These are phyloP conservation scores for Kuschelorhynchus macadamiae DNA, from an alignment of 2,888 invertebrate species.

Conservation along the genomic window DNA sequence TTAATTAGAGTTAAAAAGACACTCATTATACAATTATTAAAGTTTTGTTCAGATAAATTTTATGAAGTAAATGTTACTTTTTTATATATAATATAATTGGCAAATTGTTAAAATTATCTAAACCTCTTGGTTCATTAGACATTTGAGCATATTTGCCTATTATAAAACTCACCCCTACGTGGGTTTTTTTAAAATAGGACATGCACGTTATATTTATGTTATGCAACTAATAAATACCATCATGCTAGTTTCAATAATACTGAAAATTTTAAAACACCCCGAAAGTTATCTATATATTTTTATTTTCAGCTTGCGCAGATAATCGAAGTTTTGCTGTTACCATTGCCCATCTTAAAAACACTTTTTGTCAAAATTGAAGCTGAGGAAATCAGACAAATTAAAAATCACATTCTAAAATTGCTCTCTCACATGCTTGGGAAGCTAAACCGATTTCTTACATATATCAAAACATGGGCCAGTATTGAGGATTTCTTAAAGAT, in stretches of 20 bases:
- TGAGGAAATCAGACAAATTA: constrained; percentile 63
- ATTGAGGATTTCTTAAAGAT: constrained; percentile 52
- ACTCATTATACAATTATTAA: too few relatives aligned
- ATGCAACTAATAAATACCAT: too few relatives aligned
- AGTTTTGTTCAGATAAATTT: background rate
- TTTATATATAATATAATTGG: background rate
- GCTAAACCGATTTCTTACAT: constrained; percentile 52
- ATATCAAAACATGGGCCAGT: constrained; percentile 45
- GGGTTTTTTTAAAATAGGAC: too few relatives aligned
- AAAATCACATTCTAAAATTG: constrained; percentile 67
- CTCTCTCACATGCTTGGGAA: constrained; percentile 57
- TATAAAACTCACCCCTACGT: too few relatives aligned
- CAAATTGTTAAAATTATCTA: background rate
- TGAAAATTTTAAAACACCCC: too few relatives aligned
- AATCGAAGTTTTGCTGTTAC: constrained; percentile 61
- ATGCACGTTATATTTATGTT: too few relatives aligned
- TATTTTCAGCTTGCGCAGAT: constrained; percentile 61
- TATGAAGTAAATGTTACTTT: too few relatives aligned
- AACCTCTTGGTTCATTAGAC: background rate
- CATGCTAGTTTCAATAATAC: too few relatives aligned
- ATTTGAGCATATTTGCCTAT: too few relatives aligned
- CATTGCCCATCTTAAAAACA: constrained; percentile 60
- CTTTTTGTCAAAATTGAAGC: constrained; percentile 56
- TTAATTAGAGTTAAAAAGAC: too few relatives aligned
- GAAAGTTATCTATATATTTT: too few relatives aligned